Base-by-base conservation (phyloP, 2,113 vertebrate species). In the Ariopsis seemanni region DNA sequence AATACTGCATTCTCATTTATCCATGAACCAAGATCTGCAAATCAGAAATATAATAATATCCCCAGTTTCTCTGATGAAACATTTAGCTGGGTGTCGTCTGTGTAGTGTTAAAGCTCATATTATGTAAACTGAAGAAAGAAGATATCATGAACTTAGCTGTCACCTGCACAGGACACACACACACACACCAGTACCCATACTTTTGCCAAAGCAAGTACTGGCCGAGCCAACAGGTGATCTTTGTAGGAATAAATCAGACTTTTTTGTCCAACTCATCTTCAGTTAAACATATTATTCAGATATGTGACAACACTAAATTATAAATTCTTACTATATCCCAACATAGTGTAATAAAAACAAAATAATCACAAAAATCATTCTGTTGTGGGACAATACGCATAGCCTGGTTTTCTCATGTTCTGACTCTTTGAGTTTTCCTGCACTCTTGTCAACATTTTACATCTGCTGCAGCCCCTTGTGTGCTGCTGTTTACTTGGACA, bases 401-500 rank as follows among this genome's bases (percentile, higher is more conserved):
- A 53, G 20, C 69, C 30, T 8, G 34, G 10, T 72, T 42, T 22
- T 80, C n/a, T 79, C 25, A 58, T 83, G 30, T 4, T 42, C 5
- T 20, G 27, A 17, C 65, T 77, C n/a, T 58, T 30, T 5, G 48
- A 42, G 72, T 50, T 83, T 22, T 74, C 82, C 75, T 72, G 53
- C 48, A 14, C 81, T 86, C 92, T 92, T 91, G 83, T 90, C 86
- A 90, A 57, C 53, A 57, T 94, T 95, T 95, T 95, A 95, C 85
- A 89, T 72, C 89, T 58, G 30, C 82, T 86, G 90, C 88, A 92
- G 93, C 90, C 91, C 90, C 87, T 55, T 58, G 83, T 90, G 89
- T 89, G 69, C 63, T 53, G 88, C 87, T 95, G 94, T 94, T 95
- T 94, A 93, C 92, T 94, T 93, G 91, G 89, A 91, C 89, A 89